Conservation (phyloP, 2,113 vertebrate species). For the Uropsilus gracilis region DNA sequence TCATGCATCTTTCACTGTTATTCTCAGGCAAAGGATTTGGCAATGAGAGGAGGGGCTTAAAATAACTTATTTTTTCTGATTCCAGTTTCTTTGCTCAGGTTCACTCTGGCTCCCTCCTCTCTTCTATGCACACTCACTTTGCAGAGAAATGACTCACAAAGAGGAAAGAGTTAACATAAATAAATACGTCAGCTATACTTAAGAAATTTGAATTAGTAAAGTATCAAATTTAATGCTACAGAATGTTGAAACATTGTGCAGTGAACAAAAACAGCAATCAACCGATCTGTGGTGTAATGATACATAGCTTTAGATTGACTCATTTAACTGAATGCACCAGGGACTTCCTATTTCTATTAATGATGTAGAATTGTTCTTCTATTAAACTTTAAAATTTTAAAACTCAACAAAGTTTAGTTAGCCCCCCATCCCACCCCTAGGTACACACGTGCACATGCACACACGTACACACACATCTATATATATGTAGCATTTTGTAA, state of each 20-base stretch:
- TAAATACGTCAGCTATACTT: background rate
- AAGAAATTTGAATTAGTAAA: background rate
- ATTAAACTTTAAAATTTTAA: background rate
- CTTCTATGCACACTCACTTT: background rate
- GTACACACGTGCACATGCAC: too few relatives aligned
- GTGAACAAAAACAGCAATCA: background rate
- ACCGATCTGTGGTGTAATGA: accelerated
- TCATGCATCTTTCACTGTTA: background rate
- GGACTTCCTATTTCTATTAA: background rate
- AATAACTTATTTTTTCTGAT: background rate
- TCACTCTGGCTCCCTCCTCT: background rate
- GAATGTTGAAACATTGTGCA: background rate
- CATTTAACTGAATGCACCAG: background rate
- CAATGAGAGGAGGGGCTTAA: accelerated
- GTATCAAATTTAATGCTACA: background rate
- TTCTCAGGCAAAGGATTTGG: background rate
- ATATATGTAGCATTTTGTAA: too few relatives aligned
- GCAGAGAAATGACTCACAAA: background rate
- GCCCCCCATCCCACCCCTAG: too few relatives aligned
- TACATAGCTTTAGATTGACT: background rate
- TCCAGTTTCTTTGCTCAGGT: too few relatives aligned
- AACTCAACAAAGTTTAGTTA: background rate
- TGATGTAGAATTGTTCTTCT: background rate
- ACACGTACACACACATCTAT: too few relatives aligned
- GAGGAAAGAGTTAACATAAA: background rate